Conservation (phyloP, 2,797 vertebrate genomes). For the Diplodus sargus region DNA sequence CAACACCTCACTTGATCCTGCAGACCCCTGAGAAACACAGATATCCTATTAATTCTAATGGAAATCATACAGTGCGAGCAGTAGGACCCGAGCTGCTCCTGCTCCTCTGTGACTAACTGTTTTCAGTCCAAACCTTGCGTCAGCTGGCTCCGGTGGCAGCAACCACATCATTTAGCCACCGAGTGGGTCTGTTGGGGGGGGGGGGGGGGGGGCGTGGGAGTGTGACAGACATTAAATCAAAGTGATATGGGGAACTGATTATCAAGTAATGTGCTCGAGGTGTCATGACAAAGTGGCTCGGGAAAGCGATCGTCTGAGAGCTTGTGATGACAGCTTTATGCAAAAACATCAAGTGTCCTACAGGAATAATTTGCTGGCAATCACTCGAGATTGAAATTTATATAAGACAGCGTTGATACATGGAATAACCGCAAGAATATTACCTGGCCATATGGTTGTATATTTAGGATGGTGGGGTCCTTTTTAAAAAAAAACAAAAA, state of each 20-base stretch:
- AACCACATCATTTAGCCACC: constrained; percentile 60
- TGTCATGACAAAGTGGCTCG: constrained; percentile 41
- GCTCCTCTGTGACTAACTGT: constrained; percentile 63
- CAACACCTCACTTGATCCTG: neutral
- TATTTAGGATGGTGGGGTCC: neutral
- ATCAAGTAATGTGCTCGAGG: constrained; percentile 55
- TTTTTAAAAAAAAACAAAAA: too few relatives aligned
- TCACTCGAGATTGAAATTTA: constrained; percentile 43
- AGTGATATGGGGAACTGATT: constrained; percentile 65
- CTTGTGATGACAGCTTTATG: constrained; percentile 45
- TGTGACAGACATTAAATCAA: constrained; percentile 68
- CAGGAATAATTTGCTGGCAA: constrained; percentile 32
- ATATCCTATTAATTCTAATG: constrained; percentile 51
- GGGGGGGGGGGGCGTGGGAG: constrained; percentile 60
- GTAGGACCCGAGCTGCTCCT: constrained; percentile 45
- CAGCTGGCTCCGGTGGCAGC: constrained; percentile 66
- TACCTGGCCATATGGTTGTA: neutral
- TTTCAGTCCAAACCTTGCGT: constrained; percentile 63
- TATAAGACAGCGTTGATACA: constrained; percentile 10
- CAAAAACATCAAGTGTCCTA: constrained; percentile 36
- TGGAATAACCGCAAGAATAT: neutral
- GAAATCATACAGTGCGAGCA: constrained; percentile 51
- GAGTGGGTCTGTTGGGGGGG: constrained; percentile 53
- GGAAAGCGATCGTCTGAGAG: constrained; percentile 32
- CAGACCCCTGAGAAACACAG: constrained; percentile 11